These are phyloP conservation scores for Automeris io DNA, from an alignment of 2,888 invertebrate genomes.

Conservation along the genomic window DNA sequence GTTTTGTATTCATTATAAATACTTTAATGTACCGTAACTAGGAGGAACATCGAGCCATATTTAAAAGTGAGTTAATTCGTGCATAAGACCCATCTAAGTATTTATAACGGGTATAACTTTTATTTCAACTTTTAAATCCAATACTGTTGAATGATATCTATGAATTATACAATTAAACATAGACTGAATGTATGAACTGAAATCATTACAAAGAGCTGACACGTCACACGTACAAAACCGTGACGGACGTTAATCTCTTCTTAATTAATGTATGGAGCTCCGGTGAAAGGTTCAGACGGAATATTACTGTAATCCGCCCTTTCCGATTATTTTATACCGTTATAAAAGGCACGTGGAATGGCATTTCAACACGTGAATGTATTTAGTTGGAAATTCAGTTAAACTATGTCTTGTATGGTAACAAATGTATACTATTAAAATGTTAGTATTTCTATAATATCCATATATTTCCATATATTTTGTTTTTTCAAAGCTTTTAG, in stretches of 20 bases:
- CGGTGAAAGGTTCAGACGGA: conserved; percentile 24
- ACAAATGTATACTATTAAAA: no score
- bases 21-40: no score
- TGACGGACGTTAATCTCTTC: conserved; percentile 31
- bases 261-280: conserved; percentile 37
- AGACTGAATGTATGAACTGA: conserved; percentile 10
- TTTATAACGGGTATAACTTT: no score
- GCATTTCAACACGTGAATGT: conserved; percentile 7
- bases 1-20: no score
- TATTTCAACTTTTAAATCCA: no score
- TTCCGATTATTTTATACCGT: conserved; percentile 13
- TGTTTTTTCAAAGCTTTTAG: no score
- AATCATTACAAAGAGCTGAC: conserved; percentile 17
- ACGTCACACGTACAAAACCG: conserved; percentile 31
- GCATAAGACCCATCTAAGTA: no score
- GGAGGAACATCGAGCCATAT: no score
- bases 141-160: neutral
- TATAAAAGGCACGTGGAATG: conserved; percentile 5
- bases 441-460: no score
- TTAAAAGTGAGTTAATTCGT: no score
- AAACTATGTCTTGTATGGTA: no score
- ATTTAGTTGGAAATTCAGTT: neutral
- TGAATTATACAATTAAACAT: neutral
- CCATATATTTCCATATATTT: no score
- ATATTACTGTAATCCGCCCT: conserved; percentile 27